Conservation (phyloP, 2,888 invertebrate genomes). For the Gymnoscelis rufifasciata region DNA sequence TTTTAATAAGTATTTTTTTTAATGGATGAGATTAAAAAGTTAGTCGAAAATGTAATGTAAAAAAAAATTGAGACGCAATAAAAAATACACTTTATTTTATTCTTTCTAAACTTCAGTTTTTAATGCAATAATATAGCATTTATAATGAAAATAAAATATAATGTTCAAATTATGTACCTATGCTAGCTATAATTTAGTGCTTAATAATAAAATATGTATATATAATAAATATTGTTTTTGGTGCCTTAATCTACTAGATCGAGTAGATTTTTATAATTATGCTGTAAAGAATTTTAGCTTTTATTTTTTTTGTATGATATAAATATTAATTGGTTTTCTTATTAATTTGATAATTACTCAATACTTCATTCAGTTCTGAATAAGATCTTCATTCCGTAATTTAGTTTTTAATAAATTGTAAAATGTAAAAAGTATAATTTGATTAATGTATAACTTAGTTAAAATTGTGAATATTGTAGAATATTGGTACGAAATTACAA, state of each 20-base stretch:
- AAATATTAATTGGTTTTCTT: too few species aligned
- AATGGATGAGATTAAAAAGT: too few species aligned
- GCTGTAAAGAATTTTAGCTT: background rate
- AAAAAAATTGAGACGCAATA: too few species aligned
- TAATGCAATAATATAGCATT: conserved; percentile 11
- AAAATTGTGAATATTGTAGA: conserved; percentile 7
- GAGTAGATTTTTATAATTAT: background rate
- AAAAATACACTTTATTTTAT: too few species aligned
- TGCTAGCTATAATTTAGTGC: too few species aligned
- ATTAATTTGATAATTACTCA: background rate
- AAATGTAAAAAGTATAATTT: background rate
- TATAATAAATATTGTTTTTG: background rate
- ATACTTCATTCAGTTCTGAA: background rate
- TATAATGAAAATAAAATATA: conserved; percentile 10
- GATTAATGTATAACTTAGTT: background rate
- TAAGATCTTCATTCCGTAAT: conserved; percentile 5
- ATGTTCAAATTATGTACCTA: conserved; percentile 2
- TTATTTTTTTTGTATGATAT: too few species aligned
- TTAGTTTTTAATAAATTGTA: conserved; percentile 1
- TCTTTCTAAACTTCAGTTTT: too few species aligned
- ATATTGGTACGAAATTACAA: background rate
- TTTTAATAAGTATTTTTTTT: too few species aligned
- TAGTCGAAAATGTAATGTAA: too few species aligned
- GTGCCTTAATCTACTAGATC: conserved; percentile 17
- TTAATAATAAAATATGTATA: too few species aligned